Evolutionary conservation across 2,888 invertebrate genomes (phyloP).

Genomic region (Latrodectus hesperus): DNA sequence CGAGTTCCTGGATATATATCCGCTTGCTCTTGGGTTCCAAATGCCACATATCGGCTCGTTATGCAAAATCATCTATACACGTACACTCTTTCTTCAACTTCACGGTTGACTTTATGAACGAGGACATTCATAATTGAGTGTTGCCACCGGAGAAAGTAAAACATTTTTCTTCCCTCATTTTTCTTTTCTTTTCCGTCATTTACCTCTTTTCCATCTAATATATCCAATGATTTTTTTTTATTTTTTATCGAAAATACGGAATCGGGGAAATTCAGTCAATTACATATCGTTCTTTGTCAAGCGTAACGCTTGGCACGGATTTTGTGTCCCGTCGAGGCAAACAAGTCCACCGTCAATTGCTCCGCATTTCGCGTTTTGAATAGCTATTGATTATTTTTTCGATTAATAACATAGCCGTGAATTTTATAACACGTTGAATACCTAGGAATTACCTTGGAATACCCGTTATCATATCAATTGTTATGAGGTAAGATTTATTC

Average conservation of each 20-base stretch:
- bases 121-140: slow-evolving; percentile 37
- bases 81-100: slow-evolving; percentile 18
- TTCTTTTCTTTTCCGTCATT: slow-evolving; percentile 38
- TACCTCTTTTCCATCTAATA: slow-evolving; percentile 17
- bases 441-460: too few relatives aligned
- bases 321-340: not conserved
- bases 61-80: slow-evolving; percentile 21
- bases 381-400: too few relatives aligned
- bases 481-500: too few relatives aligned
- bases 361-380: too few relatives aligned
- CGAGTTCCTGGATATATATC: too few relatives aligned
- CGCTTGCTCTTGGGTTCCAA: too few relatives aligned
- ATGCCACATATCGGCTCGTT: not conserved
- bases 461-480: too few relatives aligned
- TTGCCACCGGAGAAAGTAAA: slow-evolving; percentile 43
- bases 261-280: slow-evolving; percentile 17
- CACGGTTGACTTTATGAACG: slow-evolving; percentile 18
- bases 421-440: too few relatives aligned
- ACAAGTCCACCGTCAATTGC: too few relatives aligned
- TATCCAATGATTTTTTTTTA: slow-evolving; percentile 15
- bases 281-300: slow-evolving; percentile 16
- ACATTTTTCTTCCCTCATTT: slow-evolving; percentile 8
- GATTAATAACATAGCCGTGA: too few relatives aligned
- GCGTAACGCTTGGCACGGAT: slow-evolving; percentile 57
- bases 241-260: slow-evolving; percentile 48